Conservation (phyloP, 2,113 vertebrate species). For the Clupea harengus region DNA sequence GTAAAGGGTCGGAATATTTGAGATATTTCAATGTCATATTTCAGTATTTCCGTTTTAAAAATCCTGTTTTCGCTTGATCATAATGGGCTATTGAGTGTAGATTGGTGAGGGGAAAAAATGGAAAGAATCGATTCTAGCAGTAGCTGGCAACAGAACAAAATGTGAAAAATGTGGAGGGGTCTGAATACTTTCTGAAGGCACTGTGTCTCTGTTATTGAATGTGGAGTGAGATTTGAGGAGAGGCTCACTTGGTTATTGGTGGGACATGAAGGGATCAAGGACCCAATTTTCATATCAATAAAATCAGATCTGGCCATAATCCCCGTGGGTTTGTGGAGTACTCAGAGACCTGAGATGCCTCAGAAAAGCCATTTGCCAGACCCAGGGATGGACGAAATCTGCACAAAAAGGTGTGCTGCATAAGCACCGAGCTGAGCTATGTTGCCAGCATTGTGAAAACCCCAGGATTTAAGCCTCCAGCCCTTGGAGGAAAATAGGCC, state of each 20-base stretch:
- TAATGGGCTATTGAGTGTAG: no score
- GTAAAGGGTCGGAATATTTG: no score
- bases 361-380: constrained; percentile 33
- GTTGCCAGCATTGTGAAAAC: constrained; percentile 6
- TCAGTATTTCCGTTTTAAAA: no score
- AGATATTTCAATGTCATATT: no score
- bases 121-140: no score
- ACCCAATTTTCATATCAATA: constrained; percentile 4
- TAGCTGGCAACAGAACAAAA: no score
- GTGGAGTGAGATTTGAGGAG: constrained; percentile 3
- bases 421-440: constrained; percentile 20
- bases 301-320: constrained; percentile 29
- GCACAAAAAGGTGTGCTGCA: not conserved
- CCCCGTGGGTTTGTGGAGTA: constrained; percentile 28
- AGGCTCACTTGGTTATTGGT: constrained; percentile 19
- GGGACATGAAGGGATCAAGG: constrained; percentile 25
- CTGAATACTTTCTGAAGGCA: no score
- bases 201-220: not conserved
- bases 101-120: no score
- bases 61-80: no score
- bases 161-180: no score
- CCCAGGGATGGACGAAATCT: constrained; percentile 1
- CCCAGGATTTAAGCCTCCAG: constrained; percentile 23
- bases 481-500: constrained; percentile 63
- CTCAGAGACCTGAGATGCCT: constrained; percentile 26